Evolutionary conservation across 92 coral and sea anemone species (phyloP).

Genomic region (Metridium senile): DNA sequence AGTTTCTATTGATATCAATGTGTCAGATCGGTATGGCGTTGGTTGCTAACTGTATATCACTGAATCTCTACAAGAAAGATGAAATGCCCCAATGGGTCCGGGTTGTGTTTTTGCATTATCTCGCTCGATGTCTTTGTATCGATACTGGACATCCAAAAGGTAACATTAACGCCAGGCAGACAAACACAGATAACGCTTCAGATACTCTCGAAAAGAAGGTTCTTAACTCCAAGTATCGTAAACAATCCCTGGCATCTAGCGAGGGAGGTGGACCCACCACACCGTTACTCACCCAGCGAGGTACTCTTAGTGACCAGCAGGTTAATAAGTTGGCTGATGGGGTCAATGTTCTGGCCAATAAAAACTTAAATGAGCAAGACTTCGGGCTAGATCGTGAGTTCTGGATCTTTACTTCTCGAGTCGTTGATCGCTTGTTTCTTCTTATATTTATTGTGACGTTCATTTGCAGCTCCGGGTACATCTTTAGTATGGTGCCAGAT

Average conservation of each 20-base stretch:
- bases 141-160: conserved; percentile 63
- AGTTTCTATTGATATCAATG: conserved; percentile 81
- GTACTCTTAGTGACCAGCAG: conserved; percentile 6
- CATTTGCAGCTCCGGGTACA: conserved; percentile 57
- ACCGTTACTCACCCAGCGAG: conserved; percentile 11
- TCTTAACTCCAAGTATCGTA: conserved; percentile 45
- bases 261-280: conserved; percentile 23
- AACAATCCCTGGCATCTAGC: conserved; percentile 10
- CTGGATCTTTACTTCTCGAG: conserved; percentile 86
- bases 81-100: conserved; percentile 76
- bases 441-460: conserved; percentile 63
- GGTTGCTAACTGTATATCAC: conserved; percentile 79
- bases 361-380: conserved; percentile 32
- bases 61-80: conserved; percentile 68
- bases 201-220: conserved; percentile 53
- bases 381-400: conserved; percentile 51
- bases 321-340: conserved; percentile 52
- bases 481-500: conserved; percentile 75
- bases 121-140: conserved; percentile 78
- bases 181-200: conserved; percentile 28
- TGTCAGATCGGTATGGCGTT: conserved; percentile 78
- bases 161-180: conserved; percentile 10
- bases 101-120: conserved; percentile 72
- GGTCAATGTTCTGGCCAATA: conserved; percentile 50
- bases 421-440: conserved; percentile 78